Conservation (phyloP, 2,113 vertebrate genomes). For the Carettochelys insculpta region DNA sequence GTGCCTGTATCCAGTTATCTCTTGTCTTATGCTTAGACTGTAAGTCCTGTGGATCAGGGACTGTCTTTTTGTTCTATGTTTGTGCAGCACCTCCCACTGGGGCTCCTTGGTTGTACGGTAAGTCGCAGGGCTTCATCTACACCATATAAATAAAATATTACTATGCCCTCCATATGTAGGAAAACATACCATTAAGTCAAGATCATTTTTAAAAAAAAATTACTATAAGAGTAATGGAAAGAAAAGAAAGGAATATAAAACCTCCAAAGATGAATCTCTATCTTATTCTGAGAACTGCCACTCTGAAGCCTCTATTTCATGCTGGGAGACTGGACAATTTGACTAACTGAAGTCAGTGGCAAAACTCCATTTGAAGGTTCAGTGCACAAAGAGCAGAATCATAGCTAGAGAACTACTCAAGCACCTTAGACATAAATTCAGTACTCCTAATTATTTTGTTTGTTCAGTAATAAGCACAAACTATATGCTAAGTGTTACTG, state of each 20-base stretch:
- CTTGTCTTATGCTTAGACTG: rapidly evolving
- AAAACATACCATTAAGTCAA: background rate
- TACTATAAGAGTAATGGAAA: background rate
- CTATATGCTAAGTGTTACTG: background rate
- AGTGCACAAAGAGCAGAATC: background rate
- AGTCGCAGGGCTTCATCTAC: background rate
- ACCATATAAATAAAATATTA: background rate
- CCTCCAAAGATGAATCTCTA: background rate
- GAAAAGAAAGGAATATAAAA: background rate
- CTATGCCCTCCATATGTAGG: rapidly evolving
- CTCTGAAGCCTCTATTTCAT: background rate
- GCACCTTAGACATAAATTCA: background rate
- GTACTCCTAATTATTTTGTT: background rate
- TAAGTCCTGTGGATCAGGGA: no score
- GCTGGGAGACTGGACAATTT: background rate
- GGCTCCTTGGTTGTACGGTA: no score
- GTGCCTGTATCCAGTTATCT: background rate
- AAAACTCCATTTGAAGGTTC: background rate
- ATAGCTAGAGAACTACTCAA: background rate
- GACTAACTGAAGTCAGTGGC: background rate
- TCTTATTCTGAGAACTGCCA: background rate
- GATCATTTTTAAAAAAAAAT: background rate
- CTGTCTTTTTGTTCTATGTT: no score
- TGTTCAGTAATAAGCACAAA: background rate
- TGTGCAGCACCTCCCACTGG: background rate